Percentiles rank a stretch among this genome's conserved stretches.
These are phyloP conservation scores for Volucella zonaria DNA, from an alignment of 2,888 invertebrate species.

Conservation along the genomic window DNA sequence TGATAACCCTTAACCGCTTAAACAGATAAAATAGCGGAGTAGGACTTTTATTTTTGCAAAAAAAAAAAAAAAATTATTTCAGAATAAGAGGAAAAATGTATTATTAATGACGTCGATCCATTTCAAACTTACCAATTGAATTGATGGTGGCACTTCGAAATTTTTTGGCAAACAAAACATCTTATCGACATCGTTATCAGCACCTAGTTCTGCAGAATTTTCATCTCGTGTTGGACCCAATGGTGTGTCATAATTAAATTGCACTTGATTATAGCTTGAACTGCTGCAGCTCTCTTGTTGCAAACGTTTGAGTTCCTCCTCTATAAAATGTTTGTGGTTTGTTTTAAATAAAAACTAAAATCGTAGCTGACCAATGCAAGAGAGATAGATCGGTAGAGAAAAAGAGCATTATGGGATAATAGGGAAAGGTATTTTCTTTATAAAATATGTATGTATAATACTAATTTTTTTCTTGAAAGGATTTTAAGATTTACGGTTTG, in stretches of 20 bases:
- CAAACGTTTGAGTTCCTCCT: conserved; percentile 95
- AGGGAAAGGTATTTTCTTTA: conserved; percentile 36
- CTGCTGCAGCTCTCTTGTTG: conserved; percentile 86
- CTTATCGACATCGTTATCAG: conserved; percentile 87
- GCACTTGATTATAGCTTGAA: conserved; percentile 87
- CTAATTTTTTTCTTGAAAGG: conserved; percentile 26
- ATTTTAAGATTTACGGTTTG: conserved; percentile 25
- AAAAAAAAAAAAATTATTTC: neutral
- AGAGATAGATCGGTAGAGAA: conserved; percentile 47
- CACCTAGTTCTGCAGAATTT: conserved; percentile 76
- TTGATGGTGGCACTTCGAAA: conserved; percentile 90
- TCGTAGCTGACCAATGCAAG: conserved; percentile 63
- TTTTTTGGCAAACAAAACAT: conserved; percentile 89
- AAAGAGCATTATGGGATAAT: conserved; percentile 53
- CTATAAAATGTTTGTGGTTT: conserved; percentile 83
- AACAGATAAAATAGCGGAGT: conserved; percentile 15
- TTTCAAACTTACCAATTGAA: conserved; percentile 86
- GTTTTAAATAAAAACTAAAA: conserved; percentile 69
- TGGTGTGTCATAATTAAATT: conserved; percentile 88
- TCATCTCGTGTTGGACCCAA: conserved; percentile 82
- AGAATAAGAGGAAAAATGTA: neutral
- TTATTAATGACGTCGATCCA: neutral
- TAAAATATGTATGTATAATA: too few species aligned
- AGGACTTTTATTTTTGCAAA: conserved; percentile 3
- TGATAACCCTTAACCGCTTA: conserved; percentile 53